Conservation (phyloP, 2,888 invertebrate genomes). For the Drosophila picticornis region DNA sequence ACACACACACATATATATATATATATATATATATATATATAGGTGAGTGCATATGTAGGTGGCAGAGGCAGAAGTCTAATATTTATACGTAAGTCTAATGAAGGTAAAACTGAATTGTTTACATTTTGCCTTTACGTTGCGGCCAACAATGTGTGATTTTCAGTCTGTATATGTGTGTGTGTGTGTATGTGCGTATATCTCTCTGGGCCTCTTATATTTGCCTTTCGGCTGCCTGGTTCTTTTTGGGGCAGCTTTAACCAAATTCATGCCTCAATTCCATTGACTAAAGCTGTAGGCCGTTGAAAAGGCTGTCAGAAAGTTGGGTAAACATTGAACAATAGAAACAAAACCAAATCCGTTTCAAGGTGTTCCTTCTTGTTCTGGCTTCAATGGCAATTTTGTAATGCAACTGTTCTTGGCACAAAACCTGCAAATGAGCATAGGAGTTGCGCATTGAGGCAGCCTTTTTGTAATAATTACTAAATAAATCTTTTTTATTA, state of each 20-base stretch:
- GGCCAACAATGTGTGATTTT: conserved; percentile 13
- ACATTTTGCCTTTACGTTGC: conserved; percentile 57
- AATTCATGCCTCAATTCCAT: conserved; percentile 41
- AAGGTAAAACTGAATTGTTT: conserved; percentile 72
- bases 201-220: conserved; percentile 40
- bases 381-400: conserved; percentile 15
- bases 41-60: conserved; percentile 8
- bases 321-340: conserved; percentile 46
- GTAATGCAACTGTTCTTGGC: background rate
- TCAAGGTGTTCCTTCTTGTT: conserved; percentile 11
- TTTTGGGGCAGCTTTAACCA: conserved; percentile 46
- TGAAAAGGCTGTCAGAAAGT: conserved; percentile 49
- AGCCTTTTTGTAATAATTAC: background rate
- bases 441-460: background rate
- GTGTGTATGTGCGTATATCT: conserved; percentile 12
- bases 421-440: conserved; percentile 37
- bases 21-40: background rate
- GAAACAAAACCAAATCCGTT: conserved; percentile 34
- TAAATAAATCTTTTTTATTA: background rate
- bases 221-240: conserved; percentile 2
- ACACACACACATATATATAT: conserved; percentile 7
- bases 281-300: conserved; percentile 43
- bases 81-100: conserved; percentile 76
- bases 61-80: conserved; percentile 42
- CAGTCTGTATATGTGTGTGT: conserved; percentile 1